phyloP scores from a whole-genome alignment of 2,888 invertebrate species.

The Drosophila prolongata region DNA sequence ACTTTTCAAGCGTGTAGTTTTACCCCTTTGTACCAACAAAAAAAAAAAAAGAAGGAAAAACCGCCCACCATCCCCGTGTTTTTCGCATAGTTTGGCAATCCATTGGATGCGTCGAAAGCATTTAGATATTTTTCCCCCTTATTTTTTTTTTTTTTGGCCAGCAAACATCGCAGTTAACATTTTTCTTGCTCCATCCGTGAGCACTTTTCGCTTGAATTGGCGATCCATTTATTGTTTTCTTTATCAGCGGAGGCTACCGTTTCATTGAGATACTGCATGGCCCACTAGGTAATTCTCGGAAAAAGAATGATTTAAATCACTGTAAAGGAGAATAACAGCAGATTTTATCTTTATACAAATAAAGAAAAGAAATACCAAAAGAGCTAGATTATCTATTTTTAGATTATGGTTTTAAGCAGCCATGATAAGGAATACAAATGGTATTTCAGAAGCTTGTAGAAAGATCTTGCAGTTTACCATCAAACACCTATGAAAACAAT shows the following conservation, averaged over 20 bases:
- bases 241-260: neutral
- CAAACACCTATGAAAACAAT: neutral
- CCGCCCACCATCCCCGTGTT: neutral
- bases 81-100: conserved; percentile 61
- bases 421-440: too few relatives aligned
- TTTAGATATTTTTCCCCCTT: conserved; percentile 54
- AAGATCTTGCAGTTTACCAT: too few relatives aligned
- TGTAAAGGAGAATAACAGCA: neutral
- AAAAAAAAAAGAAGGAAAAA: conserved; percentile 1
- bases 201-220: conserved; percentile 69
- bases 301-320: neutral
- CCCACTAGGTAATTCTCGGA: neutral
- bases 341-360: neutral
- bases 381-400: too few relatives aligned
- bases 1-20: conserved; percentile 59
- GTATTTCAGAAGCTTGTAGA: too few relatives aligned
- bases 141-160: conserved; percentile 20
- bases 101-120: conserved; percentile 59
- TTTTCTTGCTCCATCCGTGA: conserved; percentile 18
- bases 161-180: conserved; percentile 44
- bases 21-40: neutral
- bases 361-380: neutral
- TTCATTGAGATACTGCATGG: neutral
- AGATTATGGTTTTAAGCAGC: too few relatives aligned
- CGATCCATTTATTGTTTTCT: conserved; percentile 48